Evolutionary conservation across 2,113 vertebrate genomes (phyloP), one percentile per base, ranked within the genome.

Genomic region (Cygnus buccinator): DNA sequence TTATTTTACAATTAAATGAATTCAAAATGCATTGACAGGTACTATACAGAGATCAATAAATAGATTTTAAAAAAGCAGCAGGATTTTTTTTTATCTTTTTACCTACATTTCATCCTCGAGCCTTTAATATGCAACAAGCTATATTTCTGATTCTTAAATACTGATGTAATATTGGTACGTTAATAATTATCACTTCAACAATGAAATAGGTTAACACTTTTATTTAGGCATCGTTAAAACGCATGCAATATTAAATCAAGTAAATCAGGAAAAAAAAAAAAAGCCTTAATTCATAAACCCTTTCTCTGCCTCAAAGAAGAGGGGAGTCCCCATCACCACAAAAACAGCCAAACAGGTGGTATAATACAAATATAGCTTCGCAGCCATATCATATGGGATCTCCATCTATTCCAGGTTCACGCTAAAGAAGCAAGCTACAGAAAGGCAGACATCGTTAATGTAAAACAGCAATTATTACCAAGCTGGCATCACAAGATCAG

Each of bases 1-100:
- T 97, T 96, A 95, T 95, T 97, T 95, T 70, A 91, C 48, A 92
- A n/a, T 31, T 62, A 66, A 76, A 87, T 8, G 58, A 89, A 78
- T 50, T 65, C 16, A 84, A 62, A 54, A 3, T 66, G 67, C 26
- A 61, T 10, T 44, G 48, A 84, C 46, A 85, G 75, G 17, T 43
- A 26, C 65, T 57, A 61, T 18, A 94, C 50, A 93, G 23, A 77
- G 5, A 91, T 14, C 29, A 75, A 62, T 8, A 46, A 70, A 87
- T 54, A 1, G 6, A 43, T 46, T 68, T n/a, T 5, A 46, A n/a
- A 48, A 68, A 46, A 31, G 9, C 14, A 44, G 19, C 31, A 43
- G n/a, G 14, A 12, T 9, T 3, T 37, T 58, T 67, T 77, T 43
- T 29, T 6, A 29, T 37, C 33, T 63, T 92, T 84, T 9, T 3